Base-by-base conservation (phyloP, 2,113 vertebrate species). In the Microtus oregoni region DNA sequence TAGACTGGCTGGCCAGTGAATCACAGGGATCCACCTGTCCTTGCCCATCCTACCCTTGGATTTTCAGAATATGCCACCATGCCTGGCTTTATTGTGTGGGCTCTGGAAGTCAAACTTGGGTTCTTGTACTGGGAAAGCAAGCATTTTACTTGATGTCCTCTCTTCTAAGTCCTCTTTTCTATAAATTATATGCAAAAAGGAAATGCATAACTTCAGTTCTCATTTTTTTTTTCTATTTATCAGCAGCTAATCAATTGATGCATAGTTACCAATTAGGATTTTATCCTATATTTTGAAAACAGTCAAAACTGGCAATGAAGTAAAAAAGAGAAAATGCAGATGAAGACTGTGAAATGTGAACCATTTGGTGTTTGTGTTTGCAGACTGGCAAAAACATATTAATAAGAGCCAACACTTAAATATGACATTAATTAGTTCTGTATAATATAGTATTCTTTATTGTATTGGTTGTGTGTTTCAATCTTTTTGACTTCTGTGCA, bases 101-200 rank as follows among this genome's bases (percentile, higher is more conserved):
- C 68, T 67, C 17, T 86, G 44, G 19, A 44, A 4, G 13, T 47
- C 83, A 47, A 67, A 47, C 2, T 26, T 30, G 10, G 11, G 19
- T 67, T 1, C 63, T 50, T 67, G 28, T 44, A 65, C 41, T 35
- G 41, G 28, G 5, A 86, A 68, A 47, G 85, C 30, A 50, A 70
- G 65, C 17, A 32, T 50, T 86, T 68, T 68, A n/a, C 5, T 50
- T 22, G 8, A 32, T 87, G 32, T 52, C 32, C 44, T 47, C 26
- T 47, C 65, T 70, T 52, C 20, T 7, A 50, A 70, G 20, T 20
- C 19, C 19, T 50, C 17, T 50, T 70, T 47, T n/a, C 65, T n/a
- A 47, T 65, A 77, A 38, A 73, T 77, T 95, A 91, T 89, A 47
- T 79, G 35, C 41, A 92, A 94, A 97, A 72, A 20, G 15, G 5